Conservation (phyloP, 30 jellyfish, hydroid and myxozoan species). For the Hydra vulgaris region DNA sequence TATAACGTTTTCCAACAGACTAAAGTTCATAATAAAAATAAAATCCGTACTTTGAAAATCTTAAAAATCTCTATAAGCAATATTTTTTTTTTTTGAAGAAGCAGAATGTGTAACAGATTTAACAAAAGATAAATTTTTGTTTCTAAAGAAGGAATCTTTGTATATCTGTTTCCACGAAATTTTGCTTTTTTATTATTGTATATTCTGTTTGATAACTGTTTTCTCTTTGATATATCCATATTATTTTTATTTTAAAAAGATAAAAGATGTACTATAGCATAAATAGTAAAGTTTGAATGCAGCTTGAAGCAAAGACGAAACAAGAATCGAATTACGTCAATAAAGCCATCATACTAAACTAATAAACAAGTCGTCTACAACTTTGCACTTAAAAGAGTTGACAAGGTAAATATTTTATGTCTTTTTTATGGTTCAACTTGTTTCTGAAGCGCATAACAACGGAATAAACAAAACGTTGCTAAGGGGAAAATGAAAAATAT, state of each 20-base stretch:
- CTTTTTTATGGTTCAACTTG: neutral
- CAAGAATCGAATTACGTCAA: neutral
- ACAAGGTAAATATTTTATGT: neutral
- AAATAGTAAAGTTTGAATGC: neutral
- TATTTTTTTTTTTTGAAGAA: neutral
- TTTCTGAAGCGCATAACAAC: neutral
- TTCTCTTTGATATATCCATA: neutral
- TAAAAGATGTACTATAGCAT: neutral
- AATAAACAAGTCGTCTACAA: neutral
- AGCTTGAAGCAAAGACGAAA: neutral
- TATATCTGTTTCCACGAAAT: neutral
- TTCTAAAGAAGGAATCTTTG: neutral
- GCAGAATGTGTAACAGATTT: neutral
- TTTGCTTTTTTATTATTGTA: neutral
- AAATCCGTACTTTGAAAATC: neutral
- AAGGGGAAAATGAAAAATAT: neutral
- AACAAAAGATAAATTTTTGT: neutral
- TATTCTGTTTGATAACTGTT: neutral
- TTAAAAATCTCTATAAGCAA: neutral
- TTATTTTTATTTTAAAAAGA: neutral
- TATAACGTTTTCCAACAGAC: conserved; percentile 2
- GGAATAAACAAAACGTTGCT: neutral
- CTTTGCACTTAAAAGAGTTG: neutral
- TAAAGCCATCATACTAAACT: neutral
- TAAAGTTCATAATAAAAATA: neutral